Conservation (phyloP, 2,797 vertebrate species). For the Argentina silus region DNA sequence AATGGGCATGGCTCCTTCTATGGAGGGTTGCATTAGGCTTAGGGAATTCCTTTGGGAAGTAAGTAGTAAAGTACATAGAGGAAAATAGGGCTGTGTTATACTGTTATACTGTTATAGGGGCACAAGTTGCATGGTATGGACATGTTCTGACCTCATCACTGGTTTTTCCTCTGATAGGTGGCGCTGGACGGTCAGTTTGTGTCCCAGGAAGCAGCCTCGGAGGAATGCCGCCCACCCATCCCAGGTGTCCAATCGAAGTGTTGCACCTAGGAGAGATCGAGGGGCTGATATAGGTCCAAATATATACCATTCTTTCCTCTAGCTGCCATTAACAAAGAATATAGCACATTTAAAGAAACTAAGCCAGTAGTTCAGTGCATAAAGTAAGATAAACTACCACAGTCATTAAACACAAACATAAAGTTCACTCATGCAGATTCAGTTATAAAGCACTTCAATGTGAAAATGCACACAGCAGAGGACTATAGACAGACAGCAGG, state of each 20-base stretch:
- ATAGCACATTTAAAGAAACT: too few relatives aligned
- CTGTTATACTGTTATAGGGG: too few relatives aligned
- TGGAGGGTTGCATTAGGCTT: too few relatives aligned
- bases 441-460: background rate
- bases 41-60: too few relatives aligned
- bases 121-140: too few relatives aligned
- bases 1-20: too few relatives aligned
- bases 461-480: background rate
- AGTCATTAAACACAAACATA: background rate
- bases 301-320: background rate
- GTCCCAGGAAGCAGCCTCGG: conserved; percentile 58
- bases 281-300: background rate
- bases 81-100: too few relatives aligned
- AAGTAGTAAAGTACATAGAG: too few relatives aligned
- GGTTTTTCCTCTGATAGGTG: conserved; percentile 58
- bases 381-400: too few relatives aligned
- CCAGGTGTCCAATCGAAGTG: conserved; percentile 43
- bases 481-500: background rate
- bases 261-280: background rate
- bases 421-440: background rate
- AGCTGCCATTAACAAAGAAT: too few relatives aligned
- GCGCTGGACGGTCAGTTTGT: conserved; percentile 52
- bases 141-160: conserved; percentile 10
- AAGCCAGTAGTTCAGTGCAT: too few relatives aligned
- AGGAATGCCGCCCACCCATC: conserved; percentile 69